Conservation (phyloP, 2,113 vertebrate genomes). For the Sinocyclocheilus maitianheensis region DNA sequence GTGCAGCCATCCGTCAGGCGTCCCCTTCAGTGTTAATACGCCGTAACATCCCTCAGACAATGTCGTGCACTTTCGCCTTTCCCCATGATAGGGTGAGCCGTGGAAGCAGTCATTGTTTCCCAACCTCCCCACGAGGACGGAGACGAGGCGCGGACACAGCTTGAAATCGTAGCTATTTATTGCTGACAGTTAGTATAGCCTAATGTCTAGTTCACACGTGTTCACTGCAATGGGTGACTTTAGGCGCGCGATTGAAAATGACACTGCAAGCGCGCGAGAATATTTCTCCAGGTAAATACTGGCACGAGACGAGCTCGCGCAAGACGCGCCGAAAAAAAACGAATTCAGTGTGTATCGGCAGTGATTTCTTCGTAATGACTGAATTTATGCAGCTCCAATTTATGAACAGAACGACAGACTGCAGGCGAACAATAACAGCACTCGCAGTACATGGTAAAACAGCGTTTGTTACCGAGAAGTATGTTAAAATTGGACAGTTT, state of each 20-base stretch:
- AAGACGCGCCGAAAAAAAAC: not conserved
- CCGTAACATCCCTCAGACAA: not conserved
- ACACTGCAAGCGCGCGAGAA: not conserved
- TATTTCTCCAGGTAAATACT: not conserved
- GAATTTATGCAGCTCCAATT: not conserved
- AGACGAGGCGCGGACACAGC: not conserved
- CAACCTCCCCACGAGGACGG: not conserved
- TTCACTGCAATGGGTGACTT: not conserved
- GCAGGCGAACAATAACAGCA: not conserved
- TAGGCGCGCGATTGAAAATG: not conserved
- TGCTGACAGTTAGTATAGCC: not conserved
- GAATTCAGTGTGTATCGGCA: not conserved
- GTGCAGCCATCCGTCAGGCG: slow-evolving; percentile 39
- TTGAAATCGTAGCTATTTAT: not conserved
- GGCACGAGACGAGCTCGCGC: not conserved
- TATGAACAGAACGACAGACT: not conserved
- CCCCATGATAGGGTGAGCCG: not conserved
- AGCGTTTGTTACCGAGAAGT: not conserved
- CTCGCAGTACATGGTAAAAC: not conserved
- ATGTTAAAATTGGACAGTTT: not conserved
- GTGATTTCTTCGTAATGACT: not conserved
- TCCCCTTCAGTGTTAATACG: slow-evolving; percentile 27
- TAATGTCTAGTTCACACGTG: not conserved
- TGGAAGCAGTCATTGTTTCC: not conserved
- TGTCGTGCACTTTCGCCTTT: slow-evolving; percentile 33